Evolutionary conservation across 1,140 invertebrate species (phyloP), one percentile per base, ranked within the genome.

Genomic region (Hylaeus volcanicus): DNA sequence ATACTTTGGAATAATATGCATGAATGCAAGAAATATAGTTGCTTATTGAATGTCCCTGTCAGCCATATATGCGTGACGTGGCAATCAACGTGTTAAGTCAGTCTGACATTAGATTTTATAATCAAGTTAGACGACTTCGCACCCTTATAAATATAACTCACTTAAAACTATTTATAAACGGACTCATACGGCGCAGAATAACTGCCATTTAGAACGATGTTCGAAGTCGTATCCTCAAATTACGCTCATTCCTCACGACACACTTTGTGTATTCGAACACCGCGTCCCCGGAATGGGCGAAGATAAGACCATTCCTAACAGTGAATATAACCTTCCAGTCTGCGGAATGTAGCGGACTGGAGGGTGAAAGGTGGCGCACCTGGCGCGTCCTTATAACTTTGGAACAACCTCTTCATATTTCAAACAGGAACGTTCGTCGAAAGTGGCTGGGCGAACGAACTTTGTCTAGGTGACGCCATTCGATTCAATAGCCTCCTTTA

Each of bases 351-450:
- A 51, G 65, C 45, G 65, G 41, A 56, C 9, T 75, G 48, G 37
- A 41, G 48, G 63, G 74, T 45, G 61, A 58, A 74, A 79, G 69
- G 74, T 68, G 72, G 65, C 69, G 55, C 79, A 82, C 64, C 75
- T 81, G 83, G 74, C 68, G 61, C 71, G 43, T 70, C 80, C 75
- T 85, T 69, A 82, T 85, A 85, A 85, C 74, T 83, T 74, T 66
- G 51, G 58, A 77, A 83, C 74, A 75, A 78, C 74, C 77, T 69
- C 73, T 76, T 80, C 77, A 81, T 83, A 83, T 83, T 79, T 79
- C 48, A 79, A 79, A 53, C 43, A 68, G 26, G n/a, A 61, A 73
- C 71, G n/a, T 26, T 73, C 43, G 71, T 63, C 43, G 43, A 39
- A 61, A 61, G 15, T 61, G 70, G 56, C 14, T 73, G 41, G 41